Evolutionary conservation across 2,113 vertebrate species (phyloP).

Genomic region (Campylorhamphus procurvoides): DNA sequence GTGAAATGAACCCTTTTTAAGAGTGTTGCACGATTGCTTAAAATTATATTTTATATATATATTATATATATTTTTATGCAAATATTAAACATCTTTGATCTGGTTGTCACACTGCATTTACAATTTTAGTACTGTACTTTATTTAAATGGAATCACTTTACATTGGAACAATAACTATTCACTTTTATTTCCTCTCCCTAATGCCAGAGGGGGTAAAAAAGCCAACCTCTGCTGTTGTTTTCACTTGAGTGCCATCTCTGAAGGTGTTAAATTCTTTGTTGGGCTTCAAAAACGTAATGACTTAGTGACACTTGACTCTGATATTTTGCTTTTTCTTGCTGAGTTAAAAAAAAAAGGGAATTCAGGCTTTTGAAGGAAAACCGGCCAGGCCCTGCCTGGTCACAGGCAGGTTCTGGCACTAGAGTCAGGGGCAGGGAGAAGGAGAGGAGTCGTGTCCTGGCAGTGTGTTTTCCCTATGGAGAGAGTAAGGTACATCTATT

Average conservation of each 20-base stretch:
- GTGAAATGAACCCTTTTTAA: slow-evolving; percentile 82
- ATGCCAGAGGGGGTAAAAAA: neutral
- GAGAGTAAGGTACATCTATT: slow-evolving; percentile 31
- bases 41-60: slow-evolving; percentile 79
- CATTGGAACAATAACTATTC: slow-evolving; percentile 64
- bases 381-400: neutral
- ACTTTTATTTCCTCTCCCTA: slow-evolving; percentile 67
- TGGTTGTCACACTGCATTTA: slow-evolving; percentile 81
- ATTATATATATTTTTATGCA: slow-evolving; percentile 76
- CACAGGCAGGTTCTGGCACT: neutral
- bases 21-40: slow-evolving; percentile 78
- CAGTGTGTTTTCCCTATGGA: neutral
- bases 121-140: slow-evolving; percentile 80
- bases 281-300: slow-evolving; percentile 62
- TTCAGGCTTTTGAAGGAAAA: neutral
- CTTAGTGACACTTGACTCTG: slow-evolving; percentile 49
- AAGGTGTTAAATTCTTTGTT: slow-evolving; percentile 52
- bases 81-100: slow-evolving; percentile 77
- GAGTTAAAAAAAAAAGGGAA: neutral
- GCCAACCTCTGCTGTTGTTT: neutral
- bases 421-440: neutral
- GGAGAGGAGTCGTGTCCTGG: slow-evolving; percentile 11
- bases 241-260: slow-evolving; percentile 46
- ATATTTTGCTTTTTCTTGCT: neutral
- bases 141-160: slow-evolving; percentile 74